Conservation (phyloP, 2,113 vertebrate genomes). For the Calidris pugnax region DNA sequence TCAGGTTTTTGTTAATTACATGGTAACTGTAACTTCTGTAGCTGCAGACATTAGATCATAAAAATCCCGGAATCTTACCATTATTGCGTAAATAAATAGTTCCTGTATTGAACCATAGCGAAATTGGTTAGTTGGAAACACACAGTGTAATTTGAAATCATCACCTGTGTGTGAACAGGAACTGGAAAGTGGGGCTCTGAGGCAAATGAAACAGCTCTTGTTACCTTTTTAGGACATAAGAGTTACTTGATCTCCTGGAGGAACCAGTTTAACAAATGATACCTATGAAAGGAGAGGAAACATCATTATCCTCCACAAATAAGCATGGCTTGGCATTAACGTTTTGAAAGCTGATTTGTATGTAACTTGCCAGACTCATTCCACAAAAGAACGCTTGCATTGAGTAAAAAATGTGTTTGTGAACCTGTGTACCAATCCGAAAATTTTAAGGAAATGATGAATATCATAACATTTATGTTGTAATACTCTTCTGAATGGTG, state of each 20-base stretch:
- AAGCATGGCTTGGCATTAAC: neutral
- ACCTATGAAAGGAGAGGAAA: constrained; percentile 32
- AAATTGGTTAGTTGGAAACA: neutral
- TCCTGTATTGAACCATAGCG: neutral
- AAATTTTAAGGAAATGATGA: neutral
- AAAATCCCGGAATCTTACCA: neutral
- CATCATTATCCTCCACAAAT: constrained; percentile 8
- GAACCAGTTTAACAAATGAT: constrained; percentile 56
- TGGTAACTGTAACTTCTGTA: neutral
- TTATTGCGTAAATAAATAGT: neutral
- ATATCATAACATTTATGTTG: neutral
- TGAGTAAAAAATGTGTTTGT: neutral
- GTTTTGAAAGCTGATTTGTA: constrained; percentile 19
- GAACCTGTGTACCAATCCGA: neutral
- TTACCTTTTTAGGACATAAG: constrained; percentile 47
- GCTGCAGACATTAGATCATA: neutral
- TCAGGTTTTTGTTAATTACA: neutral
- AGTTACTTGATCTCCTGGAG: constrained; percentile 62
- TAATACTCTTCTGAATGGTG: neutral
- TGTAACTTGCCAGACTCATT: neutral
- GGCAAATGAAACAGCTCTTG: constrained; percentile 13
- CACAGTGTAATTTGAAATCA: neutral
- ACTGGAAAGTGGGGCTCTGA: constrained; percentile 11
- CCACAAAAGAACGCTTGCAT: neutral
- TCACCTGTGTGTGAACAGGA: neutral